Conservation (phyloP, 2,888 invertebrate genomes). For the Lymantria monacha region DNA sequence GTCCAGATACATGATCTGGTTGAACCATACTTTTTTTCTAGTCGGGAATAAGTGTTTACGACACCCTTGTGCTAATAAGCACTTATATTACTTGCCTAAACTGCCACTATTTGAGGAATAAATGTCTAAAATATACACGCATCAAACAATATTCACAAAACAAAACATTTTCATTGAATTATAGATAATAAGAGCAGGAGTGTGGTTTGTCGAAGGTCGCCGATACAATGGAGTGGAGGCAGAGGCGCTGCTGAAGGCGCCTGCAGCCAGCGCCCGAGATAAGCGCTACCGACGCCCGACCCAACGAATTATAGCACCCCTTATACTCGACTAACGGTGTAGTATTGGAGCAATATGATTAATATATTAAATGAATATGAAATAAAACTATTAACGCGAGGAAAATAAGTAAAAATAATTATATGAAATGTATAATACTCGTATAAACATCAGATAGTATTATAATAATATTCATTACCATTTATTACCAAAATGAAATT, state of each 20-base stretch:
- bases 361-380: background rate
- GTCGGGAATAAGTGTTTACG: no score
- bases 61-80: no score
- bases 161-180: background rate
- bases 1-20: no score
- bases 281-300: slow-evolving; percentile 78
- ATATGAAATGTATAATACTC: no score
- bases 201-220: slow-evolving; percentile 55
- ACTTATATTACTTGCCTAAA: no score
- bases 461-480: no score
- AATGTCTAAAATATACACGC: background rate
- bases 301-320: slow-evolving; percentile 77
- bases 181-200: slow-evolving; percentile 18
- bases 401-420: no score
- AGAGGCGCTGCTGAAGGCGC: slow-evolving; percentile 72
- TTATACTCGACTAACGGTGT: slow-evolving; percentile 35
- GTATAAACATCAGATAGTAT: no score
- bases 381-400: background rate
- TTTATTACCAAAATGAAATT: no score
- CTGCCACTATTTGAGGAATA: no score
- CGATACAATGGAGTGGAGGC: slow-evolving; percentile 38
- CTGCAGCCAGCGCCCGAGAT: slow-evolving; percentile 75
- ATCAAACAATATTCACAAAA: slow-evolving; percentile 1
- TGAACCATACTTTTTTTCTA: no score
- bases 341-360: slow-evolving; percentile 15